Base-by-base conservation (phyloP, 2,113 vertebrate genomes). In the Stigmatopora argus region DNA sequence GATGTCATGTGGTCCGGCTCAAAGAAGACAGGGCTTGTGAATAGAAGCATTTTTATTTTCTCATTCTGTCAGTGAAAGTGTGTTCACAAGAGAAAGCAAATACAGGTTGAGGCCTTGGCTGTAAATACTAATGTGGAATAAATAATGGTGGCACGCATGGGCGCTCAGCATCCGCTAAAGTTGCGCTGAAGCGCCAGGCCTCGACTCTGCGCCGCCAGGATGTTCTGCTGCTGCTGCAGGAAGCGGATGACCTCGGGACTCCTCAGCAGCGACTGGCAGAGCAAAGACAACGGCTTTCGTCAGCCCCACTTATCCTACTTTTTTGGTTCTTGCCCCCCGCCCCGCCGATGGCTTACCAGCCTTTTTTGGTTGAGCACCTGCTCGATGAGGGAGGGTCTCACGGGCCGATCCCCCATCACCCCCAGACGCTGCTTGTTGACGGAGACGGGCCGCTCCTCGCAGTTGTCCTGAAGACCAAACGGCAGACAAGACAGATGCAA, bases 291-390 rank as follows among this genome's bases (percentile, higher is more conserved):
- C n/a, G n/a, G n/a, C n/a, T n/a, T n/a, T n/a, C n/a, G n/a, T n/a
- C n/a, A n/a, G n/a, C n/a, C n/a, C n/a, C n/a, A n/a, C n/a, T n/a
- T n/a, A n/a, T n/a, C n/a, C 11, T 9, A 10, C 49, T 21, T 10
- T 3, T 11, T 52, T 2, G 11, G 49, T 12, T 2, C 7, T 52
- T 8, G 26, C 12, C n/a, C n/a, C n/a, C n/a, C 3, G 8, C 44
- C 14, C 0, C 14, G 41, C 10, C 17, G 18, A 3, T 6, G 13
- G 89, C 92, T 91, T 78, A 97, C 96, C 93, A 98, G 91, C 78
- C 97, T 93, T 79, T 99, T 99, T 68, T 98, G 96, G 86, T 98
- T 99, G 78, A 99, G 85, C 46, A 99, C 97, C 92, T 99, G 97
- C 75, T 99, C 97, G 63, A 99, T 90, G 68, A 99, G 93, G 14